Evolutionary conservation across 2,797 vertebrate species (phyloP).

Genomic region (Premnoplex brunnescens): DNA sequence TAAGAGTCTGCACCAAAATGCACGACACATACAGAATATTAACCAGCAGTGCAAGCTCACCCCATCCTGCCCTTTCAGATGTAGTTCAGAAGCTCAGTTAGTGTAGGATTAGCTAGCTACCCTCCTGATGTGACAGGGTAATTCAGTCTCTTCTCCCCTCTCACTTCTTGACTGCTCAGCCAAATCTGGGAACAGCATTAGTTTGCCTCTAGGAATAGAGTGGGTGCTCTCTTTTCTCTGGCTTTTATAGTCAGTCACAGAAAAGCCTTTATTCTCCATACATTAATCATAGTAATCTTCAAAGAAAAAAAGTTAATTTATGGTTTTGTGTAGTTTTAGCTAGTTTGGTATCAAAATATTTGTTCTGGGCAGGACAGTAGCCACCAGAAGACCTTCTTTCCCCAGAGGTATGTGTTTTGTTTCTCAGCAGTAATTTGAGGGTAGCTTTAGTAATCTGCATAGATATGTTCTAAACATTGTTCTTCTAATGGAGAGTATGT

Average conservation of each 20-base stretch:
- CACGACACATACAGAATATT: background rate
- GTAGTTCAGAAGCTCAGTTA: conserved; percentile 23
- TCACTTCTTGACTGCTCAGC: background rate
- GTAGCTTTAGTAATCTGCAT: background rate
- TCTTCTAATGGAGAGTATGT: background rate
- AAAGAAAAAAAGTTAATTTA: background rate
- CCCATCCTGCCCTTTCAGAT: conserved; percentile 11
- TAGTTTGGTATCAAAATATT: background rate
- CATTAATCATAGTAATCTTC: background rate
- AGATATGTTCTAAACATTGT: background rate
- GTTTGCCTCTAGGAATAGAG: background rate
- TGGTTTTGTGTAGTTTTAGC: background rate
- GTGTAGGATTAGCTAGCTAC: background rate
- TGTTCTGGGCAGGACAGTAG: background rate
- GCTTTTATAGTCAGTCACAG: background rate
- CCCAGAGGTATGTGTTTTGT: background rate
- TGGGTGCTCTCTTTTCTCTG: background rate
- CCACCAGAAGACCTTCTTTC: background rate
- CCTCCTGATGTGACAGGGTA: background rate
- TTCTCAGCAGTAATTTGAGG: background rate
- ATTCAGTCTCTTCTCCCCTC: background rate
- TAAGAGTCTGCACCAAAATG: background rate
- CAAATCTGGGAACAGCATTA: background rate
- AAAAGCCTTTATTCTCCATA: background rate
- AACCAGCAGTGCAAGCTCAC: background rate